Evolutionary conservation across 2,888 invertebrate species (phyloP).

Genomic region (Apamea epomidion): DNA sequence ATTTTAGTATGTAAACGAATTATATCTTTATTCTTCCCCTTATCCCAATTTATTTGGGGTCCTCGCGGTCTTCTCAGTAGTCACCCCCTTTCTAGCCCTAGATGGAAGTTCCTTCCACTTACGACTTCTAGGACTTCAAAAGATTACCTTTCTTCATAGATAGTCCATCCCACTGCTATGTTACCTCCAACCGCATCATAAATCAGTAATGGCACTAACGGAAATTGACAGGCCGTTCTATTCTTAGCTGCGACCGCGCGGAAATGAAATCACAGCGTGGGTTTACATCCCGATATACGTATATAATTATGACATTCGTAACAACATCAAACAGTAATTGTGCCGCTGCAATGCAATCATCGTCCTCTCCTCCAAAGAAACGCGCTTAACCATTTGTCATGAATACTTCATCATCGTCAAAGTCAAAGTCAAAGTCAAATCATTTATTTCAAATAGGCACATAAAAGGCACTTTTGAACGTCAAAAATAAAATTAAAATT

Average conservation of each 20-base stretch:
- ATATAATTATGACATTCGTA: constrained; percentile 36
- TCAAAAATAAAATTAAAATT: too few relatives aligned
- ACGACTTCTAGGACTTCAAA: neutral
- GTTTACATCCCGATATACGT: constrained; percentile 30
- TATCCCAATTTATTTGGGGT: too few relatives aligned
- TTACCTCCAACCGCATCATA: constrained; percentile 11
- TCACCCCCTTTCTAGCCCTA: neutral
- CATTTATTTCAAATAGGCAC: too few relatives aligned
- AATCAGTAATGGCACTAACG: constrained; percentile 2
- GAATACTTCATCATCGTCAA: neutral
- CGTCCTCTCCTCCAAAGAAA: neutral
- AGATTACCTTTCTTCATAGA: neutral
- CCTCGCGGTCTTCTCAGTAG: neutral
- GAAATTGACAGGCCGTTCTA: constrained; percentile 41
- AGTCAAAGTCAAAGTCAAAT: too few relatives aligned
- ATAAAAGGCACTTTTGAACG: too few relatives aligned
- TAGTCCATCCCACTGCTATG: too few relatives aligned
- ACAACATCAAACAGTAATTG: constrained; percentile 6
- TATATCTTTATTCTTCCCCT: neutral
- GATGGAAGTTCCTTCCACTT: neutral
- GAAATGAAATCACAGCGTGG: constrained; percentile 35
- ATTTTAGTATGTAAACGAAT: neutral
- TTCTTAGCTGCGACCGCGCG: constrained; percentile 31
- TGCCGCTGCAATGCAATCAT: neutral
- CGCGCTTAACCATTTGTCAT: neutral